phyloP scores from a whole-genome alignment of 2,888 invertebrate species.

The Agrochola circellaris region DNA sequence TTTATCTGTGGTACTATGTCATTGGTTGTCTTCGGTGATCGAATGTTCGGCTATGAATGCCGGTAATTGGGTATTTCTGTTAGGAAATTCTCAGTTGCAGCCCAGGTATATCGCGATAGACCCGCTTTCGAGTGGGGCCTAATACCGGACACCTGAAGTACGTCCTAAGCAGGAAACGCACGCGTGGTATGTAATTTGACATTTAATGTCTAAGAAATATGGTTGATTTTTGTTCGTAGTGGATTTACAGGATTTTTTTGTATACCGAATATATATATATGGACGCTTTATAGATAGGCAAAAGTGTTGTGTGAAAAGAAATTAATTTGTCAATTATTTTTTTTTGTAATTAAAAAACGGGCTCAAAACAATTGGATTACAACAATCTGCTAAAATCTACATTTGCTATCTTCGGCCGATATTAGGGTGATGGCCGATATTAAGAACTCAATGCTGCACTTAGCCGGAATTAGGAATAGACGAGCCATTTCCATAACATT shows the following conservation, averaged over 20 bases:
- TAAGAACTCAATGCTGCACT: background rate
- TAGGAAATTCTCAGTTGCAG: slow-evolving; percentile 56
- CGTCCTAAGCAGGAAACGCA: slow-evolving; percentile 37
- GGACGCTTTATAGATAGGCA: background rate
- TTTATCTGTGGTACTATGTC: slow-evolving; percentile 35
- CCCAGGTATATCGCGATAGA: slow-evolving; percentile 37
- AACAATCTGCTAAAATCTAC: background rate
- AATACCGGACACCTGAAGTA: slow-evolving; percentile 29
- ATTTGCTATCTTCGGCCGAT: background rate
- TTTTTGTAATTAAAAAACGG: background rate
- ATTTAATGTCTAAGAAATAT: slow-evolving; percentile 37
- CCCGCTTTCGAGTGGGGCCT: slow-evolving; percentile 51
- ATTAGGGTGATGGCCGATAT: background rate
- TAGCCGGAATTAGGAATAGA: background rate
- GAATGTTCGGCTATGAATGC: slow-evolving; percentile 36
- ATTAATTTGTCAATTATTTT: background rate
- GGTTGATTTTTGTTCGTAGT: slow-evolving; percentile 39
- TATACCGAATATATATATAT: background rate
- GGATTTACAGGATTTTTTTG: slow-evolving; percentile 37
- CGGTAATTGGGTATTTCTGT: slow-evolving; percentile 58
- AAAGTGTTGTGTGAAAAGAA: background rate
- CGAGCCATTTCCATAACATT: background rate
- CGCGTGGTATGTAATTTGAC: slow-evolving; percentile 53
- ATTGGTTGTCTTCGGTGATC: slow-evolving; percentile 30
- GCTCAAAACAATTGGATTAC: background rate